Conservation (phyloP, 2,888 invertebrate genomes). For the Dolichopus griseipennis region DNA sequence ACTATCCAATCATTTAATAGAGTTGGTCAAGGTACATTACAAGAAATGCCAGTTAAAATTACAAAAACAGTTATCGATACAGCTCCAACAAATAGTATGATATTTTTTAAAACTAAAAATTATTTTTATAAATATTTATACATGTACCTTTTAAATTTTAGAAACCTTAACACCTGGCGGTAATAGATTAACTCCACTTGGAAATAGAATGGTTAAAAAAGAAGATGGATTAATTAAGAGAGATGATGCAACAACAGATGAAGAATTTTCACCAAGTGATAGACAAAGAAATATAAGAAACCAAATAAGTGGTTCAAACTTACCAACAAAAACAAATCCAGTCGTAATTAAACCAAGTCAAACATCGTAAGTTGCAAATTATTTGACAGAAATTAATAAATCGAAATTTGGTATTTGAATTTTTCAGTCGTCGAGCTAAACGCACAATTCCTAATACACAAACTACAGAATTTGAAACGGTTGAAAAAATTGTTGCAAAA, state of each 20-base stretch:
- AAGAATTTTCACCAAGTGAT: slow-evolving; percentile 8
- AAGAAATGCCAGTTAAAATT: slow-evolving; percentile 44
- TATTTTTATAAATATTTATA: not conserved
- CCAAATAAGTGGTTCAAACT: not conserved
- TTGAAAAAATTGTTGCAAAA: slow-evolving; percentile 77
- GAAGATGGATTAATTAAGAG: not conserved
- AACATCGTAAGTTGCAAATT: not conserved
- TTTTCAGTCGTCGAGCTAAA: slow-evolving; percentile 36
- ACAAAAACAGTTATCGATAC: slow-evolving; percentile 43
- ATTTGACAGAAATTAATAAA: not conserved
- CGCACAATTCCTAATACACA: slow-evolving; percentile 30
- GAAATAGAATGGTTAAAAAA: not conserved
- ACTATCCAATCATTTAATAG: slow-evolving; percentile 66
- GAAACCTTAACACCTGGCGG: not conserved
- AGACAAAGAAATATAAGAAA: not conserved
- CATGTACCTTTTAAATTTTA: not conserved
- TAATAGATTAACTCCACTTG: not conserved
- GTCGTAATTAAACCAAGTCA: not conserved
- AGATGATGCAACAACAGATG: slow-evolving; percentile 11
- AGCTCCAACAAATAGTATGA: slow-evolving; percentile 24
- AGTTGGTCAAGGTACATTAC: slow-evolving; percentile 42
- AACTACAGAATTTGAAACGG: slow-evolving; percentile 57
- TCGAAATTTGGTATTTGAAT: not conserved
- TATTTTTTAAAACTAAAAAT: slow-evolving; percentile 16
- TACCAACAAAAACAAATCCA: not conserved